Percentiles rank a stretch among this genome's conserved stretches.
phyloP scores from a whole-genome alignment of 2,113 vertebrate genomes.

The Pseudolaguvia tuberculata region DNA sequence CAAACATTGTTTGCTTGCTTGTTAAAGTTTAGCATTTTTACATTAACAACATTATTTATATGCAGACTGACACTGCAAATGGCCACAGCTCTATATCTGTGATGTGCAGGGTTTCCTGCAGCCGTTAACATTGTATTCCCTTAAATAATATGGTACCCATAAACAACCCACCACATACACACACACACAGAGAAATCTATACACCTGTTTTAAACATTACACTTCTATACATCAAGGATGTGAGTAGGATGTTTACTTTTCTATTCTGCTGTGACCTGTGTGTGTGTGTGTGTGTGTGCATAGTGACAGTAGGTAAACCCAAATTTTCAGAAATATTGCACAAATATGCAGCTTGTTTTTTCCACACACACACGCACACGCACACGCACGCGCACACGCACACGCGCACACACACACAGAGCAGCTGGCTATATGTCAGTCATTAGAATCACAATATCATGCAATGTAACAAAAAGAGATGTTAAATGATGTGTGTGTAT shows the following conservation, averaged over 20 bases:
- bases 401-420: slow-evolving; percentile 13
- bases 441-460: slow-evolving; percentile 21
- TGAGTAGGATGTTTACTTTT: not conserved
- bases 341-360: not conserved
- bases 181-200: not conserved
- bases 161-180: not conserved
- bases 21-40: not conserved
- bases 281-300: slow-evolving; percentile 8
- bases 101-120: slow-evolving; percentile 7
- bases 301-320: no score
- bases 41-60: not conserved
- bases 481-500: not conserved
- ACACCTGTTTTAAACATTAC: no score
- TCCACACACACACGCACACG: no score
- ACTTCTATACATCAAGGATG: not conserved
- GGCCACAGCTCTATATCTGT: slow-evolving; percentile 18
- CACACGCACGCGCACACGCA: no score
- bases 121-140: not conserved
- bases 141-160: not conserved
- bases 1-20: not conserved
- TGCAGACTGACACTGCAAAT: not conserved
- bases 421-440: slow-evolving; percentile 15
- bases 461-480: not conserved
- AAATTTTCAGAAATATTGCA: not conserved
- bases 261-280: not conserved